phyloP scores from a whole-genome alignment of 1,140 invertebrate genomes.

The Idris sp. region DNA sequence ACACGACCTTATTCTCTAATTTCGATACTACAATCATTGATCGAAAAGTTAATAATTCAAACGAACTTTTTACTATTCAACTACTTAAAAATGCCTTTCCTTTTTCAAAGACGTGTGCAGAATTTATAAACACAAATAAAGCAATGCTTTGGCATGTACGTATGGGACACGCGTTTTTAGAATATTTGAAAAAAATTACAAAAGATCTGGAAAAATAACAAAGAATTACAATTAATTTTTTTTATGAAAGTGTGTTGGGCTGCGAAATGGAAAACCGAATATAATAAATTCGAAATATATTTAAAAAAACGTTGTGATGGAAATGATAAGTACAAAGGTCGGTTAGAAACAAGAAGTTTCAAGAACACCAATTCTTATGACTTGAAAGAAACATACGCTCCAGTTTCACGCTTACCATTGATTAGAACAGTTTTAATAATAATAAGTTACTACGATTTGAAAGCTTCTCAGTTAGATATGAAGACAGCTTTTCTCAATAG shows the following conservation, averaged over 20 bases:
- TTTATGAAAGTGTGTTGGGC: neutral
- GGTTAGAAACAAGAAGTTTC: no score
- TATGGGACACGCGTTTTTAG: constrained; percentile 42
- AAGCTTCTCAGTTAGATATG: no score
- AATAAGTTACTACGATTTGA: no score
- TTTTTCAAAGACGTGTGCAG: neutral
- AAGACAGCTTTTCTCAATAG: no score
- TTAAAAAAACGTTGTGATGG: no score
- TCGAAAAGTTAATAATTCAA: constrained; percentile 1
- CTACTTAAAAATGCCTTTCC: constrained; percentile 12
- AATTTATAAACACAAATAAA: constrained; percentile 36
- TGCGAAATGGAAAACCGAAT: neutral
- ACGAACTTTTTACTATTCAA: constrained; percentile 1
- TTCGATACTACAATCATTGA: constrained; percentile 13
- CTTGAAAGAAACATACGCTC: no score
- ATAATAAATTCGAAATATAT: no score
- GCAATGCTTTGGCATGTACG: constrained; percentile 45
- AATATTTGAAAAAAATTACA: constrained; percentile 1
- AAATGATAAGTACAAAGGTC: no score
- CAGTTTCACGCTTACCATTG: no score
- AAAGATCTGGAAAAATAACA: neutral
- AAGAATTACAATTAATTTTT: neutral
- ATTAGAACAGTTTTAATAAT: no score
- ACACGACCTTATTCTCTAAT: neutral
- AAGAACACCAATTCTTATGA: no score